These are phyloP conservation scores for Sinocyclocheilus anshuiensis DNA, from an alignment of 2,113 vertebrate species.

Conservation along the genomic window DNA sequence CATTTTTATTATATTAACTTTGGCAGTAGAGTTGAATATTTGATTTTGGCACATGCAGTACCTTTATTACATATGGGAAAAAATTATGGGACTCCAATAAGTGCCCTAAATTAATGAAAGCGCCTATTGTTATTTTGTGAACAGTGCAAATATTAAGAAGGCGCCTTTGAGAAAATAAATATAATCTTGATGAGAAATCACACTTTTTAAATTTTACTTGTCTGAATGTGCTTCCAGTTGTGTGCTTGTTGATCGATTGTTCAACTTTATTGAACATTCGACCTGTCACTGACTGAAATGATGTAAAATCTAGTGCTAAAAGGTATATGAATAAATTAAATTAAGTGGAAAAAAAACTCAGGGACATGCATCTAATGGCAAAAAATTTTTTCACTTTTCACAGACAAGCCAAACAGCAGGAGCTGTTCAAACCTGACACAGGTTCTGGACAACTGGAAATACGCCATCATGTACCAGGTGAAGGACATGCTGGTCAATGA, in stretches of 20 bases:
- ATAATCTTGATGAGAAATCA: not conserved
- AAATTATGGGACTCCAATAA: not conserved
- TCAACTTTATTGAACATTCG: too few relatives aligned
- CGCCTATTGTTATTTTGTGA: not conserved
- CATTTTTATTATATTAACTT: not conserved
- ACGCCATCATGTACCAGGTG: constrained; percentile 83
- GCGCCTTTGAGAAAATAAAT: not conserved
- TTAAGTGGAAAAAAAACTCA: not conserved
- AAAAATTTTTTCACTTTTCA: constrained; percentile 34
- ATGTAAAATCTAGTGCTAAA: not conserved
- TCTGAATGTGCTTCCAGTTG: not conserved
- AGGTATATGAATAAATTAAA: not conserved
- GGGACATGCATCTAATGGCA: not conserved
- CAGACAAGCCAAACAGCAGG: constrained; percentile 57
- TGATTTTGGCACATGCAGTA: not conserved
- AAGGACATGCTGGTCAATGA: constrained; percentile 83
- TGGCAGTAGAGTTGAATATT: not conserved
- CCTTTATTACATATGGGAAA: not conserved
- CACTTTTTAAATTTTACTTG: not conserved
- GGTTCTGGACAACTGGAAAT: constrained; percentile 90
- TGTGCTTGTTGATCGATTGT: too few relatives aligned
- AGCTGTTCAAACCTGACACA: constrained; percentile 86
- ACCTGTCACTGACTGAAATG: not conserved
- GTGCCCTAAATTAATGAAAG: not conserved
- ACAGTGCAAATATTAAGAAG: not conserved